These are phyloP conservation scores for Alethe castanea DNA, from an alignment of 2,113 vertebrate species.

Conservation along the genomic window DNA sequence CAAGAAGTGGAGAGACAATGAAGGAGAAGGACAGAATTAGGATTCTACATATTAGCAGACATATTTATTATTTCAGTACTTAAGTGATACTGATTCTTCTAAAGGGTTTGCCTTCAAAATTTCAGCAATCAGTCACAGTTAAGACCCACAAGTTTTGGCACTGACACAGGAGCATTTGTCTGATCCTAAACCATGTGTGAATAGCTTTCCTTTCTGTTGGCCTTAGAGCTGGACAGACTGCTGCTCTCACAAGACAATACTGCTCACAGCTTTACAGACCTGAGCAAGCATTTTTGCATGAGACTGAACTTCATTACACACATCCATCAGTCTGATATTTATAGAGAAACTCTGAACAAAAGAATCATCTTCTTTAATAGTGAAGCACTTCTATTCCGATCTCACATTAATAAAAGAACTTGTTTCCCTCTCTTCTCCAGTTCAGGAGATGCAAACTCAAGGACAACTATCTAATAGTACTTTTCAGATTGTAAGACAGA, in stretches of 20 bases:
- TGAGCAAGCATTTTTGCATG: neutral
- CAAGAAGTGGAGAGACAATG: neutral
- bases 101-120: neutral
- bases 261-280: neutral
- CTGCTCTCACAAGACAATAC: neutral
- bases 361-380: neutral
- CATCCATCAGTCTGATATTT: neutral
- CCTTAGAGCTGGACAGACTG: neutral
- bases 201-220: neutral
- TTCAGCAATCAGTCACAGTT: neutral
- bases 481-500: neutral
- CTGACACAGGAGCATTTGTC: neutral
- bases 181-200: neutral
- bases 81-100: neutral
- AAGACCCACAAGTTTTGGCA: neutral
- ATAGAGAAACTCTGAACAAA: neutral
- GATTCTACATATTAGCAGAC: neutral
- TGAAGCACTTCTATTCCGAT: neutral
- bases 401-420: neutral
- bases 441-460: neutral
- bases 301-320: neutral
- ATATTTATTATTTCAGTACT: neutral
- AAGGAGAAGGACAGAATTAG: neutral
- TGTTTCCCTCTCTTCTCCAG: neutral
- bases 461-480: neutral